Evolutionary conservation across 2,888 invertebrate species (phyloP).

Genomic region (Busseola fusca): DNA sequence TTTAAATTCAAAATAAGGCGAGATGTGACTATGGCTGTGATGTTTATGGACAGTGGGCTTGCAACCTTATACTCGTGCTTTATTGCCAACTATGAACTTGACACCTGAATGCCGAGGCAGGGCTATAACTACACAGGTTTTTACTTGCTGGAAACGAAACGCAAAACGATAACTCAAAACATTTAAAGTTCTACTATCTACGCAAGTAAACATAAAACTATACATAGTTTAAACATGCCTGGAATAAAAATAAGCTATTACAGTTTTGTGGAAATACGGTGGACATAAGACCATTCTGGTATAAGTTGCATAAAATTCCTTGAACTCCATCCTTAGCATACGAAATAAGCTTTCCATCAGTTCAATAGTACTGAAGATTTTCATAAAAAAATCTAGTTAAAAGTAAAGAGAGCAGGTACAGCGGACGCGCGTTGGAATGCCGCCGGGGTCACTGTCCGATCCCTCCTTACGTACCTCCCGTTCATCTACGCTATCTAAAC

Average conservation of each 20-base stretch:
- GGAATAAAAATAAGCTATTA: neutral
- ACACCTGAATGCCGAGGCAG: conserved; percentile 43
- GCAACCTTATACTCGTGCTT: conserved; percentile 48
- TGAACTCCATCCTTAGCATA: neutral
- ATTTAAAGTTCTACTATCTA: conserved; percentile 10
- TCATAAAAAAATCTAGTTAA: conserved; percentile 67
- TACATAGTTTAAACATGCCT: conserved; percentile 3
- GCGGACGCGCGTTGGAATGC: conserved; percentile 83
- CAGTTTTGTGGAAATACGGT: conserved; percentile 12
- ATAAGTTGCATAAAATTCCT: neutral
- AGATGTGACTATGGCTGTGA: conserved; percentile 29
- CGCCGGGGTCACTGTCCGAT: conserved; percentile 84
- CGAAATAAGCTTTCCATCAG: conserved; percentile 17
- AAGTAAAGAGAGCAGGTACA: conserved; percentile 86
- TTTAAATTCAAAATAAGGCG: conserved; percentile 33
- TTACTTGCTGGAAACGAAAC: conserved; percentile 23
- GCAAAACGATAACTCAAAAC: neutral
- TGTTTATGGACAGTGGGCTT: conserved; percentile 47
- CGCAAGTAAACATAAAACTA: neutral
- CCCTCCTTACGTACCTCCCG: conserved; percentile 72
- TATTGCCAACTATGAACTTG: conserved; percentile 57
- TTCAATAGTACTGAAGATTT: conserved; percentile 43
- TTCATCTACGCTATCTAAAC: conserved; percentile 80
- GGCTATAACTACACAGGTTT: conserved; percentile 35
- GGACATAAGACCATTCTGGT: neutral